These are phyloP conservation scores for Amblyornis subalaris DNA, from an alignment of 2,113 vertebrate genomes.

Conservation along the genomic window DNA sequence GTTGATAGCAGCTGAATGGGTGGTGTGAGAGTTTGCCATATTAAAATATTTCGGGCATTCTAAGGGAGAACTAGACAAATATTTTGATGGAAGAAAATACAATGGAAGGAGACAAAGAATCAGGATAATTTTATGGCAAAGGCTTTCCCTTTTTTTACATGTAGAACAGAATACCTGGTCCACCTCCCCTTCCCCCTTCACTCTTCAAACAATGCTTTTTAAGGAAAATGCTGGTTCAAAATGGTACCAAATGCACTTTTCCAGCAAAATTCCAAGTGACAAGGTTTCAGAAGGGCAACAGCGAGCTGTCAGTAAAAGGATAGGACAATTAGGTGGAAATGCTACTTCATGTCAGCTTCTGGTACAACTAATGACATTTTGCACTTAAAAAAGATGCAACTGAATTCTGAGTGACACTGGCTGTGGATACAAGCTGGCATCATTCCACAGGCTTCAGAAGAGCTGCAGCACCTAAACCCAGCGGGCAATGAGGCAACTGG, in stretches of 20 bases:
- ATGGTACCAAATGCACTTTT: constrained; percentile 44
- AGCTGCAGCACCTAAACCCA: not conserved
- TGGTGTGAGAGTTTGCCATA: not conserved
- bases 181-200: not conserved
- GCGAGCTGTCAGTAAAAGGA: constrained; percentile 52
- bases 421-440: not conserved
- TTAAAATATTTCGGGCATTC: not conserved
- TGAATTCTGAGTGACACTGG: constrained; percentile 43
- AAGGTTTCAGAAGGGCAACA: constrained; percentile 45
- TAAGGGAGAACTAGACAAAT: not conserved
- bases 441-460: constrained; percentile 2
- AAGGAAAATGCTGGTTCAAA: constrained; percentile 30
- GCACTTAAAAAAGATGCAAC: constrained; percentile 57
- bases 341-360: constrained; percentile 48
- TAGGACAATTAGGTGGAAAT: constrained; percentile 56
- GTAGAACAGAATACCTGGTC: not conserved
- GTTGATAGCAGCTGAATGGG: not conserved
- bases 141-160: not conserved
- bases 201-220: not conserved
- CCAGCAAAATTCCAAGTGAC: constrained; percentile 46
- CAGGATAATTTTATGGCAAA: not conserved
- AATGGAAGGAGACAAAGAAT: not conserved
- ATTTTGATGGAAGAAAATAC: not conserved
- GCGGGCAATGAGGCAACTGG: not conserved
- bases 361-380: constrained; percentile 61